Evolutionary conservation across 1,140 invertebrate genomes (phyloP).

Genomic region (Dreissena rostriformis): DNA sequence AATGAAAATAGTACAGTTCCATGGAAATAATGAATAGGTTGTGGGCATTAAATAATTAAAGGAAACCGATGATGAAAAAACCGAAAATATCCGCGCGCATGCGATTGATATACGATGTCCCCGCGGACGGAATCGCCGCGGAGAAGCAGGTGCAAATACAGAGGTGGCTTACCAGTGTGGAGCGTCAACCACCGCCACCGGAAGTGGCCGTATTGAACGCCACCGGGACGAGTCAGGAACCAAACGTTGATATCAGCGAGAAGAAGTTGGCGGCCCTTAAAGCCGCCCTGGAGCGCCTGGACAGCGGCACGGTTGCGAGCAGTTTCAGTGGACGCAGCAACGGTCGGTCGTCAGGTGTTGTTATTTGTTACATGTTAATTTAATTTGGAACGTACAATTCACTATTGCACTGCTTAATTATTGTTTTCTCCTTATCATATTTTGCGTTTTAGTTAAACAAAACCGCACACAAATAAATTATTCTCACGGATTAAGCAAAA

Average conservation of each 20-base stretch:
- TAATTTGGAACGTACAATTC: not conserved
- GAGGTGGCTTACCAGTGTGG: slow-evolving; percentile 13
- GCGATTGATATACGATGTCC: too few species aligned
- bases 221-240: too few species aligned
- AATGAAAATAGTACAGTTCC: too few species aligned
- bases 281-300: not conserved
- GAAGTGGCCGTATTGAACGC: not conserved
- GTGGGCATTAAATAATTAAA: too few species aligned
- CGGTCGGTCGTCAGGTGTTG: too few species aligned
- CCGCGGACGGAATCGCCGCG: not conserved
- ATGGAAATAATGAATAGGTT: too few species aligned
- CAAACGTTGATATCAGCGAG: not conserved
- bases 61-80: too few species aligned
- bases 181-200: slow-evolving; percentile 1
- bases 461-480: not conserved
- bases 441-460: not conserved
- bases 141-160: slow-evolving; percentile 24
- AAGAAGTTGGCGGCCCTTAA: not conserved
- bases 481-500: too few species aligned
- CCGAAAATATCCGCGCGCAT: too few species aligned
- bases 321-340: slow-evolving; percentile 17
- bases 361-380: not conserved
- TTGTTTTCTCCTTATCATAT: not conserved
- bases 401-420: not conserved
- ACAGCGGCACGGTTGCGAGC: slow-evolving; percentile 13